Evolutionary conservation across 1,140 invertebrate genomes (phyloP).

Genomic region (Bombus haemorrhoidalis): DNA sequence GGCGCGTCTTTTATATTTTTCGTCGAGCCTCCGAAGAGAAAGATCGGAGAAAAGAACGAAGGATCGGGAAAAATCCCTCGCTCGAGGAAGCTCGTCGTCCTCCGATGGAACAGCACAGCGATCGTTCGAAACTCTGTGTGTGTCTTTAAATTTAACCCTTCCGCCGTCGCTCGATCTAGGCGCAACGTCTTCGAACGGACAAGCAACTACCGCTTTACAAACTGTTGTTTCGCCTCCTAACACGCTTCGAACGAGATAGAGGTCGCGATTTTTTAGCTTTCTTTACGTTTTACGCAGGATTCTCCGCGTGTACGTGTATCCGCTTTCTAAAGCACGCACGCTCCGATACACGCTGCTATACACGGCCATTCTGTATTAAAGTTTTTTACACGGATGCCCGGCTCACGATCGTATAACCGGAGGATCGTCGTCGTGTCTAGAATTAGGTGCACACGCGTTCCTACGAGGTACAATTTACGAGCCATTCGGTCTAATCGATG

Average conservation of each 20-base stretch:
- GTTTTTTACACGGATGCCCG: neutral
- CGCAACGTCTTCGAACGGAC: neutral
- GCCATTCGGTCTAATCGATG: constrained; percentile 11
- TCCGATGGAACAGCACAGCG: constrained; percentile 57
- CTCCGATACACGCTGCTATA: neutral
- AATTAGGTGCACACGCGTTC: neutral
- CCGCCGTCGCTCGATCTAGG: constrained; percentile 40
- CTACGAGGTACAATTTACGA: neutral
- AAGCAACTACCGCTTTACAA: constrained; percentile 24
- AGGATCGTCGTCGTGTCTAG: constrained; percentile 19
- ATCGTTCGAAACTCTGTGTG: constrained; percentile 7
- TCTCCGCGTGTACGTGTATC: neutral
- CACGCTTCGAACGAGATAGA: neutral
- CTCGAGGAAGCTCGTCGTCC: constrained; percentile 52
- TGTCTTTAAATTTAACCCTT: constrained; percentile 68
- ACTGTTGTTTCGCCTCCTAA: neutral
- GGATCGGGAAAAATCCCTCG: neutral
- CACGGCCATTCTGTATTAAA: neutral
- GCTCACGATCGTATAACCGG: neutral
- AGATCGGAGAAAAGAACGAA: neutral
- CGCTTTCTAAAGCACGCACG: neutral
- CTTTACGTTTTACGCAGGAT: neutral
- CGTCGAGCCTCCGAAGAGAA: neutral
- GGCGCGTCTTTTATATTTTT: constrained; percentile 4
- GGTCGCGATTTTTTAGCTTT: neutral